phyloP scores from a whole-genome alignment of 2,113 vertebrate genomes.

The Geococcyx californianus region DNA sequence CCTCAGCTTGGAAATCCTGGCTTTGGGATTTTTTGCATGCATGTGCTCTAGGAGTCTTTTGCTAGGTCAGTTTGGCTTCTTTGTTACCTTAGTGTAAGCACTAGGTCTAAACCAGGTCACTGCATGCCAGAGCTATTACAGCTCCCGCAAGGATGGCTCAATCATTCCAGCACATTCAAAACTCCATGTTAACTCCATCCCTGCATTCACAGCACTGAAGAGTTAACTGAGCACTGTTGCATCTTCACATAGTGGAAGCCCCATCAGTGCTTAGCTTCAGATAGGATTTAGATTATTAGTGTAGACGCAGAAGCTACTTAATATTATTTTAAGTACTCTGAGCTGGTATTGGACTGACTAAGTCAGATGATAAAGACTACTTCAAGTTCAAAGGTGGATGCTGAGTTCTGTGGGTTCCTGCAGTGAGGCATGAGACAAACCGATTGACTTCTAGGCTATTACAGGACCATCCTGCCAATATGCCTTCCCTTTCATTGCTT shows the following conservation, averaged over 20 bases:
- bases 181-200: neutral
- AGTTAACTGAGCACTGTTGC: neutral
- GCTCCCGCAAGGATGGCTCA: neutral
- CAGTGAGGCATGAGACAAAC: neutral
- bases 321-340: neutral
- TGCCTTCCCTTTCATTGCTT: neutral
- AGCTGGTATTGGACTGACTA: neutral
- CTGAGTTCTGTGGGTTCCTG: neutral
- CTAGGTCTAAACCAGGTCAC: neutral
- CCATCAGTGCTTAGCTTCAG: neutral
- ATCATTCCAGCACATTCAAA: neutral
- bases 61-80: neutral
- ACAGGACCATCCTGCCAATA: neutral
- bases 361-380: neutral
- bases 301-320: neutral
- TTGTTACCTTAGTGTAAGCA: neutral
- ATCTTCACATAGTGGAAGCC: fast-evolving
- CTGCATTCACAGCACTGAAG: neutral
- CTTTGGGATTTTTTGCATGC: neutral
- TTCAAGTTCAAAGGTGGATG: neutral
- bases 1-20: neutral
- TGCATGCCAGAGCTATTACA: neutral
- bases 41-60: neutral
- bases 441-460: neutral
- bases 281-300: neutral